These are phyloP conservation scores for Boloria euphrosyne DNA, from an alignment of 2,888 invertebrate species.

Conservation along the genomic window DNA sequence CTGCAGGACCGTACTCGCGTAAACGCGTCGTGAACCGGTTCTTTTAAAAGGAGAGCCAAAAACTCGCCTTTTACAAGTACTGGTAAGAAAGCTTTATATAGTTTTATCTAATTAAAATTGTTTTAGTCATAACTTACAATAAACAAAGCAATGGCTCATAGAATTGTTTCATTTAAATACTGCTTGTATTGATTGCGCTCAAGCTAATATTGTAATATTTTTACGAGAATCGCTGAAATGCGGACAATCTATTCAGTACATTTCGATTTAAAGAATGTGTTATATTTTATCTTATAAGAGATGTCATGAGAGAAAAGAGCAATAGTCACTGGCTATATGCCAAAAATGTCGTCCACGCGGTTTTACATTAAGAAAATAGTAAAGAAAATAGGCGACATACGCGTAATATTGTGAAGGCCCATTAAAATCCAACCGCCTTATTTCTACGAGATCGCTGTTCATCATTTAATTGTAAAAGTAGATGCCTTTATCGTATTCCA, in stretches of 20 bases:
- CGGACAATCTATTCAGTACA: conserved; percentile 9
- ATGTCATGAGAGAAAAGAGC: conserved; percentile 72
- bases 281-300: conserved; percentile 64
- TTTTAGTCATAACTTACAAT: neutral
- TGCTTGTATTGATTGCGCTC: neutral
- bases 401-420: conserved; percentile 32
- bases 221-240: neutral
- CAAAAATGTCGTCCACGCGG: conserved; percentile 73
- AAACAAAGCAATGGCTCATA: neutral
- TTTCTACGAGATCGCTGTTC: conserved; percentile 6
- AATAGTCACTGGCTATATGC: conserved; percentile 71
- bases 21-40: conserved; percentile 28
- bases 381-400: conserved; percentile 62
- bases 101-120: neutral
- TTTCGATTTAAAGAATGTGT: conserved; percentile 45
- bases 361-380: conserved; percentile 71
- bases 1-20: conserved; percentile 26
- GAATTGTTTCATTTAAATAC: neutral
- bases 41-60: conserved; percentile 17
- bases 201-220: neutral
- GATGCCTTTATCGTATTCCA: conserved; percentile 15
- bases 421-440: conserved; percentile 21
- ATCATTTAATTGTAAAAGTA: conserved; percentile 4
- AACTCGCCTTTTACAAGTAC: conserved; percentile 43
- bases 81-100: conserved; percentile 38